Evolutionary conservation across 2,888 invertebrate species (phyloP), one percentile per base, ranked within the genome.

Genomic region (Tyria jacobaeae): DNA sequence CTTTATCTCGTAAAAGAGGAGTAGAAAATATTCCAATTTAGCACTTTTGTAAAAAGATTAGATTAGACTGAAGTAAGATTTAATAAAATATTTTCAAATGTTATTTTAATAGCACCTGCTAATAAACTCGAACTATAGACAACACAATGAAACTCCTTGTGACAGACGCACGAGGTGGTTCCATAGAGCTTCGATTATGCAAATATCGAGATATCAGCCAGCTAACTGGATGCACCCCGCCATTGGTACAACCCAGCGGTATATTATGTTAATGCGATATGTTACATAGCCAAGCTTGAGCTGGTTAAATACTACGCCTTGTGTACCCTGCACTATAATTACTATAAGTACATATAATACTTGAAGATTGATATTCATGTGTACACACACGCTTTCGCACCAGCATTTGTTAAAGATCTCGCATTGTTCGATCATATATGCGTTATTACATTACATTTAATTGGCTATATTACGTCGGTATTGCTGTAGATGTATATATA

Each of bases 171-270:
- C 15, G 37, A 41, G 34, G 35, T 53, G 57, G 62, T 57, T 65
- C 64, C 69, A 68, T 64, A 67, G 58, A 67, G 66, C 66, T 64
- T 69, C 68, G 75, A 82, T 82, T 82, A 83, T 78, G 83, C 71
- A 76, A 83, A 83, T 80, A 70, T 67, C 63, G 64, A 64, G 70
- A 75, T 81, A 81, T 79, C 73, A 71, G 67, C 66, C 63, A 52
- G 55, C 62, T 79, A 75, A 76, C 78, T 75, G 74, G 76, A 72
- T 73, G 49, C 61, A 54, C 56, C 53, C 62, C 56, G 31, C 58
- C 25, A 47, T 52, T 14, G 52, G 9, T 37, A 37, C 37, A 35
- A 37, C 15, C 31, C 44, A 48, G 7, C 54, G 37, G 31, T 53
- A 57, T 53, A 48, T 53, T 57, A 57, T 57, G 62, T 53, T 64